phyloP scores from a whole-genome alignment of 2,113 vertebrate genomes.

The Podocnemis expansa region DNA sequence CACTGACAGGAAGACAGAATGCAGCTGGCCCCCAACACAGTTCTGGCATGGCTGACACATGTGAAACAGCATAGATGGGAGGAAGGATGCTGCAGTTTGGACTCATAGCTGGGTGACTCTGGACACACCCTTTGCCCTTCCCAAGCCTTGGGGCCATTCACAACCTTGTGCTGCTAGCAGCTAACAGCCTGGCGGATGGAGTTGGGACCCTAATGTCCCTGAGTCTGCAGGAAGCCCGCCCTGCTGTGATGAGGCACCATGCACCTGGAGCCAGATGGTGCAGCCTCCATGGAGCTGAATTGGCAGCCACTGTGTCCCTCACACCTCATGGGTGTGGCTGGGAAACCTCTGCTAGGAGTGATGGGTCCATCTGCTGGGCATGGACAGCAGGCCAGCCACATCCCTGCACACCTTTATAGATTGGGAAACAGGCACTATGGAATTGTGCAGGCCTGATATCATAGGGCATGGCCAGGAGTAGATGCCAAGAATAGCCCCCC shows the following conservation, averaged over 20 bases:
- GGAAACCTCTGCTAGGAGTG: background rate
- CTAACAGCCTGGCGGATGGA: background rate
- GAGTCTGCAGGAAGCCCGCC: background rate
- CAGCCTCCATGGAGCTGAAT: no score
- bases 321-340: background rate
- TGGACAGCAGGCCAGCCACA: no score
- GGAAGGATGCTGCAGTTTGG: background rate
- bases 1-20: background rate
- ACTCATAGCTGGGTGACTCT: background rate
- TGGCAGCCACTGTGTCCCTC: background rate
- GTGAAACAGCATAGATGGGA: background rate
- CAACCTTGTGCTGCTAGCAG: no score
- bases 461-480: background rate
- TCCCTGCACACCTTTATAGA: no score
- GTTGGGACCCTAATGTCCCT: background rate
- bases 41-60: background rate
- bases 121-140: background rate
- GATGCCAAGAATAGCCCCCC: background rate
- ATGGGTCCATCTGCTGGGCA: background rate
- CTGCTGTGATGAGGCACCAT: no score
- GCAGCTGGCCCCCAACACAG: rapidly evolving
- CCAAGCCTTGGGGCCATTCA: background rate
- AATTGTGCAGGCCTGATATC: background rate
- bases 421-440: background rate
- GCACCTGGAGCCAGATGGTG: no score